Evolutionary conservation across 2,888 invertebrate species (phyloP).

Genomic region (Dicranocentrus wangi): DNA sequence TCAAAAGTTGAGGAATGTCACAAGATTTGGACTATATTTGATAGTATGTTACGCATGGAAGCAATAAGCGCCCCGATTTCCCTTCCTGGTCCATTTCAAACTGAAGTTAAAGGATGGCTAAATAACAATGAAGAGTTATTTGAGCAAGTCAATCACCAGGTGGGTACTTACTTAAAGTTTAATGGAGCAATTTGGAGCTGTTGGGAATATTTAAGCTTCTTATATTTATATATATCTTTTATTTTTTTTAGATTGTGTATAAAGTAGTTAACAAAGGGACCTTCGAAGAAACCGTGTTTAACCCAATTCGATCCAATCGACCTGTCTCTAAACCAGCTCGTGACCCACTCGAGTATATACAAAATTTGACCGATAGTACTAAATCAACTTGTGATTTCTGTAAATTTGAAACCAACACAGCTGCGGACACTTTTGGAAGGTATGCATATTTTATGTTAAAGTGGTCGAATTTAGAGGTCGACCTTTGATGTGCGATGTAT

Average conservation of each 20-base stretch:
- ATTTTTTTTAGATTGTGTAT: constrained; percentile 56
- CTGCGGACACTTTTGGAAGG: constrained; percentile 75
- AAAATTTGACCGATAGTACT: constrained; percentile 73
- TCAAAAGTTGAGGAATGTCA: constrained; percentile 47
- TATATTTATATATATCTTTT: not conserved
- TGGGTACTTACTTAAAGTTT: constrained; percentile 21
- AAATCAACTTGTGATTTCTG: constrained; percentile 75
- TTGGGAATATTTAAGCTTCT: not conserved
- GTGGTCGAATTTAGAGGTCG: not conserved
- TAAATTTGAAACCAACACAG: constrained; percentile 74
- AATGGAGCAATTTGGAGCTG: not conserved
- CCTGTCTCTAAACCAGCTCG: constrained; percentile 66
- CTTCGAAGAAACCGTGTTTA: constrained; percentile 72
- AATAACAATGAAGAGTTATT: constrained; percentile 65
- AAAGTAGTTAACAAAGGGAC: constrained; percentile 70
- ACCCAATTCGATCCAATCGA: constrained; percentile 72
- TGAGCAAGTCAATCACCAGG: constrained; percentile 67
- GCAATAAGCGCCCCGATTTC: constrained; percentile 58
- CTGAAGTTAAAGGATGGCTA: constrained; percentile 69
- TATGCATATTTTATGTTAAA: constrained; percentile 19
- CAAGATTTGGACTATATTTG: constrained; percentile 54
- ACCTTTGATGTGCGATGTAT: not conserved
- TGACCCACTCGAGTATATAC: constrained; percentile 72
- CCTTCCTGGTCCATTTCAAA: constrained; percentile 64
- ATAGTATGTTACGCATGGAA: constrained; percentile 62